Evolutionary conservation across 2,888 invertebrate genomes (phyloP).

Genomic region (Dryococelus australis): DNA sequence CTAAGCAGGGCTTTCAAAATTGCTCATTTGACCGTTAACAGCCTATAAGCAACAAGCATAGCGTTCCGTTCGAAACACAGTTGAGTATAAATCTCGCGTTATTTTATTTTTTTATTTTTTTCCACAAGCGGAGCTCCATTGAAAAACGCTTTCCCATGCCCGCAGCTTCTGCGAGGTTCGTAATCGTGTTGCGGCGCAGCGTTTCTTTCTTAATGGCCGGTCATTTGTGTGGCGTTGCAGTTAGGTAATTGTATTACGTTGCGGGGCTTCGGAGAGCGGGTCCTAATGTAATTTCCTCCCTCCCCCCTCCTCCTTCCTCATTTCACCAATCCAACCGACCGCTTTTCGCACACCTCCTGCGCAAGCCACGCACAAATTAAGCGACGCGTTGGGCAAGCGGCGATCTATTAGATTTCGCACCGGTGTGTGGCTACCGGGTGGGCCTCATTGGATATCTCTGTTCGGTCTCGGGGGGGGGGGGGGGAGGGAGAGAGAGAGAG

Average conservation of each 20-base stretch:
- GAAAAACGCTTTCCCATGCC: too few species aligned
- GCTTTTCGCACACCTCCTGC: not conserved
- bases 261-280: not conserved
- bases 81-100: too few species aligned
- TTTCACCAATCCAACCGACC: not conserved
- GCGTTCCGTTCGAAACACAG: too few species aligned
- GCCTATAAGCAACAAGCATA: too few species aligned
- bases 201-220: not conserved
- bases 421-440: too few species aligned
- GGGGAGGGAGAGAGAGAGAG: too few species aligned
- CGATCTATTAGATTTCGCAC: not conserved
- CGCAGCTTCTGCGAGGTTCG: not conserved
- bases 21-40: too few species aligned
- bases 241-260: not conserved
- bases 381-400: not conserved
- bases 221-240: not conserved
- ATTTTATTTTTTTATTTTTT: too few species aligned
- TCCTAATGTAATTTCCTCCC: constrained; percentile 6
- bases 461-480: too few species aligned
- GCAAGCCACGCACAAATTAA: not conserved
- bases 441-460: too few species aligned
- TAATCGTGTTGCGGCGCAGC: not conserved
- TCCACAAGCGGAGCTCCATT: too few species aligned
- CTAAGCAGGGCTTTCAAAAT: too few species aligned
- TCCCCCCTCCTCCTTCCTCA: not conserved